These are phyloP conservation scores for Tetraneura akinire DNA, from an alignment of 1,140 invertebrate species.

Conservation along the genomic window DNA sequence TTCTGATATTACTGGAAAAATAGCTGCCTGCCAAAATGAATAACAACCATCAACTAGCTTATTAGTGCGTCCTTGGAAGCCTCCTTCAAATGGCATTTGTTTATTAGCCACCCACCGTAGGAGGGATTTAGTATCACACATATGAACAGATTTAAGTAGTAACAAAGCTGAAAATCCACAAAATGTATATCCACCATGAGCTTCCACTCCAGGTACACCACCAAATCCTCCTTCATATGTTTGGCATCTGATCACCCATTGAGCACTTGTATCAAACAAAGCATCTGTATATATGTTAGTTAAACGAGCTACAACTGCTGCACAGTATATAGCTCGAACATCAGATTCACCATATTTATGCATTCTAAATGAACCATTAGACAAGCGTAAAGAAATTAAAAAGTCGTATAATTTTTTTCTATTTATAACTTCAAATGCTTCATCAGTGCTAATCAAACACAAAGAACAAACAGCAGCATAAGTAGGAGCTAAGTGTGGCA, in stretches of 20 bases:
- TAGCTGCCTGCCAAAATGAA: conserved; percentile 96
- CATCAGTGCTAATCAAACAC: conserved; percentile 82
- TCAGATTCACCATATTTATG: conserved; percentile 94
- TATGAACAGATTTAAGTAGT: conserved; percentile 76
- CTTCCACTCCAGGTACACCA: conserved; percentile 91
- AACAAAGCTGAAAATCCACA: conserved; percentile 90
- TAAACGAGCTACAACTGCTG: conserved; percentile 82
- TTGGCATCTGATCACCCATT: conserved; percentile 93
- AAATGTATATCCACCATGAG: conserved; percentile 97
- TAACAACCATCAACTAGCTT: conserved; percentile 99
- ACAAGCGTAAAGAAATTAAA: conserved; percentile 72
- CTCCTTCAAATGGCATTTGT: conserved; percentile 89
- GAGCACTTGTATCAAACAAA: conserved; percentile 81
- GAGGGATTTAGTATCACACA: conserved; percentile 77
- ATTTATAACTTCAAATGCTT: conserved; percentile 85
- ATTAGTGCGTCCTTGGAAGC: conserved; percentile 94
- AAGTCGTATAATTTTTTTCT: conserved; percentile 75
- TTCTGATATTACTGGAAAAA: conserved; percentile 76
- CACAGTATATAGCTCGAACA: conserved; percentile 94
- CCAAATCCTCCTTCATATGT: conserved; percentile 99
- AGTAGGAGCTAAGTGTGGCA: conserved; percentile 90
- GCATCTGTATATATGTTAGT: conserved; percentile 78
- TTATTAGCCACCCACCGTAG: conserved; percentile 82
- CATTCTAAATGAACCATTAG: conserved; percentile 90
- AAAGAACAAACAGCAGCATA: conserved; percentile 95